These are phyloP conservation scores for Carposina sasakii DNA, from an alignment of 1,140 invertebrate species.

Conservation along the genomic window DNA sequence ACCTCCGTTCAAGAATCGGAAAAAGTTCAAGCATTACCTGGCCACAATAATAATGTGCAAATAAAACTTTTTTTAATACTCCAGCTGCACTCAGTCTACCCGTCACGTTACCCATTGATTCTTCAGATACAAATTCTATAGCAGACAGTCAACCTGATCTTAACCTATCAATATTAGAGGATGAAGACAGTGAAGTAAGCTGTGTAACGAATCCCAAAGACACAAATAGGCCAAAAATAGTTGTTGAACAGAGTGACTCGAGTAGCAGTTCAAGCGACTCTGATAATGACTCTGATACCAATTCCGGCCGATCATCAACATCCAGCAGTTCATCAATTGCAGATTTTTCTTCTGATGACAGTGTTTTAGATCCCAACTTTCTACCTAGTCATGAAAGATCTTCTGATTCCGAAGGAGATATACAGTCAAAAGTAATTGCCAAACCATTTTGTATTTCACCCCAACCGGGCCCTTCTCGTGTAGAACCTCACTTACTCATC, in stretches of 20 bases:
- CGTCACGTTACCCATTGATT: slow-evolving; percentile 16
- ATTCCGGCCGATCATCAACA: slow-evolving; percentile 13
- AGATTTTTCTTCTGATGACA: slow-evolving; percentile 21
- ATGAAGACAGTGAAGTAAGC: slow-evolving; percentile 10
- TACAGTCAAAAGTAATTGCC: slow-evolving; percentile 11
- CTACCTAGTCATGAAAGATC: slow-evolving; percentile 12
- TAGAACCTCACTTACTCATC: slow-evolving; percentile 12
- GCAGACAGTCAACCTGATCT: slow-evolving; percentile 14
- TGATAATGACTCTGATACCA: slow-evolving; percentile 14
- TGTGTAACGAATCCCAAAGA: slow-evolving; percentile 9
- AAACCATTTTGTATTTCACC: slow-evolving; percentile 14
- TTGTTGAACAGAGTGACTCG: slow-evolving; percentile 15
- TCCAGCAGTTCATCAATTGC: slow-evolving; percentile 16
- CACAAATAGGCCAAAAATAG: slow-evolving; percentile 13
- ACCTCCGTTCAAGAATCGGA: too few species aligned
- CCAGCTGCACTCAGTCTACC: too few species aligned
- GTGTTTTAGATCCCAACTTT: slow-evolving; percentile 18
- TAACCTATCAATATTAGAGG: slow-evolving; percentile 10
- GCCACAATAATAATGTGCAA: too few species aligned
- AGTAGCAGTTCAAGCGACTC: slow-evolving; percentile 12
- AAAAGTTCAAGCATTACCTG: too few species aligned
- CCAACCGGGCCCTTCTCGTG: slow-evolving; percentile 11
- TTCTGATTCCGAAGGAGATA: slow-evolving; percentile 17
- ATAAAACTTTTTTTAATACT: too few species aligned
- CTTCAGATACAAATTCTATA: slow-evolving; percentile 14